phyloP scores from a whole-genome alignment of 1,140 invertebrate species.

The Drosophila trapezifrons region DNA sequence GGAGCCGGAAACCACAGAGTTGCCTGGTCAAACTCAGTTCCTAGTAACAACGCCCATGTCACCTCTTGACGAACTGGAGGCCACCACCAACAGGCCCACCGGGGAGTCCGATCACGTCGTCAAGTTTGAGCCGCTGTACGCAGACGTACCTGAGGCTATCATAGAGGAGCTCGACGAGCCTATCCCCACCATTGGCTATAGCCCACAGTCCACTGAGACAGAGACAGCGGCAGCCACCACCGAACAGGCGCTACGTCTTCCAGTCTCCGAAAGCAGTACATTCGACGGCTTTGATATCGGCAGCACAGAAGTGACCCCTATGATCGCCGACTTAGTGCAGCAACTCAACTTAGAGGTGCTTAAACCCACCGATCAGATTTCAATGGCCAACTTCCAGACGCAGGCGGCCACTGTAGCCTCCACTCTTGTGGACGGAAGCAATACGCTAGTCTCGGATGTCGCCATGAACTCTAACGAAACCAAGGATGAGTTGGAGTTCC shows the following conservation, averaged over 20 bases:
- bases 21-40: constrained; percentile 59
- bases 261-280: constrained; percentile 55
- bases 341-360: constrained; percentile 75
- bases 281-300: constrained; percentile 25
- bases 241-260: constrained; percentile 43
- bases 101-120: constrained; percentile 43
- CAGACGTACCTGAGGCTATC: constrained; percentile 50
- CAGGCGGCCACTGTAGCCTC: constrained; percentile 84
- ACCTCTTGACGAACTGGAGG: constrained; percentile 31
- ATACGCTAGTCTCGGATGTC: constrained; percentile 54
- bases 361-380: constrained; percentile 75
- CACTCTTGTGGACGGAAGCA: constrained; percentile 74
- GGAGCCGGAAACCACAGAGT: constrained; percentile 67
- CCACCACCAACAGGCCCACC: constrained; percentile 28
- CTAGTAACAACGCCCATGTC: constrained; percentile 62
- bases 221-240: constrained; percentile 18
- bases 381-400: constrained; percentile 81
- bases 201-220: neutral
- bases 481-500: constrained; percentile 76
- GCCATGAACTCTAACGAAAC: constrained; percentile 75
- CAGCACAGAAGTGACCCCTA: constrained; percentile 66
- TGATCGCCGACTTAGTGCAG: constrained; percentile 74
- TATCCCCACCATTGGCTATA: constrained; percentile 17
- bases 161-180: constrained; percentile 33
- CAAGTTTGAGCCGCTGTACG: constrained; percentile 55